These are phyloP conservation scores for Andrena dorsata DNA, from an alignment of 2,888 invertebrate species.

Conservation along the genomic window DNA sequence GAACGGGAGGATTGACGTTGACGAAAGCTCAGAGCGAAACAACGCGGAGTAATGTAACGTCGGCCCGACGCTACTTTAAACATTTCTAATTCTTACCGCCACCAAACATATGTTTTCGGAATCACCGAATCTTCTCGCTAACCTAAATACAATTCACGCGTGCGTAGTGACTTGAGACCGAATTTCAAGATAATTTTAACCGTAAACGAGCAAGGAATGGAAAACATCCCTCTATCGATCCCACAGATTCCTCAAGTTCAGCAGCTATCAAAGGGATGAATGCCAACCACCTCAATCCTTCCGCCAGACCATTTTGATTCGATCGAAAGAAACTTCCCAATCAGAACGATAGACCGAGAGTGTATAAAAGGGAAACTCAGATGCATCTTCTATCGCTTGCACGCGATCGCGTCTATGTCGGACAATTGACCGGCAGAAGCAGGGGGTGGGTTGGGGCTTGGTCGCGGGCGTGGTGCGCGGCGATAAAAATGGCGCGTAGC, in stretches of 20 bases:
- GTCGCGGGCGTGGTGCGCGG: conserved; percentile 81
- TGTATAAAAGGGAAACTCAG: conserved; percentile 61
- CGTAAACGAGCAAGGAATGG: too few species aligned
- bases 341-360: conserved; percentile 2
- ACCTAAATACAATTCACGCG: too few species aligned
- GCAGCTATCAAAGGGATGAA: too few species aligned
- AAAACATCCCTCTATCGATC: too few species aligned
- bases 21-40: background rate
- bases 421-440: conserved; percentile 64
- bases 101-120: background rate
- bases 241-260: too few species aligned
- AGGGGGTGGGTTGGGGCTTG: conserved; percentile 69
- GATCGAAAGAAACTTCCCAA: background rate
- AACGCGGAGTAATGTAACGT: background rate
- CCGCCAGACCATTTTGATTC: too few species aligned
- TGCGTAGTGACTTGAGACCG: too few species aligned
- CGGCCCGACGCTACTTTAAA: background rate
- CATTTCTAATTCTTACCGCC: background rate
- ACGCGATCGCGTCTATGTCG: conserved; percentile 50
- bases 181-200: too few species aligned
- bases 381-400: conserved; percentile 72
- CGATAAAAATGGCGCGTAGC: conserved; percentile 82
- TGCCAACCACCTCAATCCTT: too few species aligned
- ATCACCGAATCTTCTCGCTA: too few species aligned
- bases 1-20: background rate